phyloP scores from a whole-genome alignment of 2,797 vertebrate species.

The Gallinago solitaria region DNA sequence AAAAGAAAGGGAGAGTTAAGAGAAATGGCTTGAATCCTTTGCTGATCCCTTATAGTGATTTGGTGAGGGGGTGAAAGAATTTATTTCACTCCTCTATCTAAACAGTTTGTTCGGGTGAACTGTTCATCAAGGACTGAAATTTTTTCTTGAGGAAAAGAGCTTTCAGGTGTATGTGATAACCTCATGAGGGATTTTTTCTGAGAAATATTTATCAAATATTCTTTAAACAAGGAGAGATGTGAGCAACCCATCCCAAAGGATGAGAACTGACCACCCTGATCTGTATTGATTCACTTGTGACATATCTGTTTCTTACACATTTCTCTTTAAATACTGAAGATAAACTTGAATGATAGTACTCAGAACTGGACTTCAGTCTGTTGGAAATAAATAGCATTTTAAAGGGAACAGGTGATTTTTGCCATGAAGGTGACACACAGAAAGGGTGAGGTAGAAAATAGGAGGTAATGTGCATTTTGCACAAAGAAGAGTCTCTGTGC shows the following conservation, averaged over 20 bases:
- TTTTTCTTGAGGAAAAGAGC: not conserved
- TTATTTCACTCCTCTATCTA: not conserved
- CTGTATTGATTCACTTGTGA: not conserved
- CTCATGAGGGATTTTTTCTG: not conserved
- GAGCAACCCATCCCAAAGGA: not conserved
- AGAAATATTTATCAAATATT: not conserved
- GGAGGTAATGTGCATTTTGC: not conserved
- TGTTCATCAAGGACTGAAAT: not conserved
- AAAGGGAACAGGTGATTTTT: not conserved
- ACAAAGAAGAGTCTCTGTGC: not conserved
- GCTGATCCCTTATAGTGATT: not conserved
- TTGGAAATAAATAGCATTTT: not conserved
- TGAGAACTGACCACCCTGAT: not conserved
- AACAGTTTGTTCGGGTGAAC: not conserved
- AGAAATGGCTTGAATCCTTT: not conserved
- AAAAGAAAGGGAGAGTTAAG: not conserved
- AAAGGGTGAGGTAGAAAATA: not conserved
- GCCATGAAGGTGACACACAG: not conserved
- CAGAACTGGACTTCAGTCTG: not conserved
- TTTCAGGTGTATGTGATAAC: not conserved
- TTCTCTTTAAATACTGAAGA: not conserved
- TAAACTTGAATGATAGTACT: not conserved
- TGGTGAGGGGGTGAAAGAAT: not conserved
- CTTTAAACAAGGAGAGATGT: not conserved
- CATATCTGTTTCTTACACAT: fast-evolving